Conservation (phyloP, 2,113 vertebrate species). For the Otus sunia region DNA sequence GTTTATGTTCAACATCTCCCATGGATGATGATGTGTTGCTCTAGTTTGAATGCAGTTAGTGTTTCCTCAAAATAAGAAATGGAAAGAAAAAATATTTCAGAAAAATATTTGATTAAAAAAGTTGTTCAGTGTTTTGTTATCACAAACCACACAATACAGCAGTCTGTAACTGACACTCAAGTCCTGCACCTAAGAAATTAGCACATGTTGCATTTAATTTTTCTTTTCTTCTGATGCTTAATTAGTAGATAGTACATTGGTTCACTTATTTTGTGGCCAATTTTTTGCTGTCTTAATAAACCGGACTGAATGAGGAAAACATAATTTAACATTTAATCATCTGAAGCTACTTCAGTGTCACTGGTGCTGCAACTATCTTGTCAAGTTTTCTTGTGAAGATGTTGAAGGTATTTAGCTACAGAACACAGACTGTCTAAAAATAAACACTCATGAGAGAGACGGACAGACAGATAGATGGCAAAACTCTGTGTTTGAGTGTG, state of each 20-base stretch:
- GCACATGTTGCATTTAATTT: constrained; percentile 1
- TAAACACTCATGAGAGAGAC: neutral
- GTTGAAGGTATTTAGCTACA: constrained; percentile 16
- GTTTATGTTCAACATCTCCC: neutral
- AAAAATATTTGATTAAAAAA: neutral
- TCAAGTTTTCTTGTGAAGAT: constrained; percentile 43
- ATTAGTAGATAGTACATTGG: constrained; percentile 52
- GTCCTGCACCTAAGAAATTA: constrained; percentile 35
- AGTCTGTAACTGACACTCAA: constrained; percentile 24
- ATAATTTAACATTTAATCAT: constrained; percentile 38
- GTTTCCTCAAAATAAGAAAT: neutral
- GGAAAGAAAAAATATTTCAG: neutral
- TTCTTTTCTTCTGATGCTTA: constrained; percentile 35
- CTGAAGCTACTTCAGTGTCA: constrained; percentile 18
- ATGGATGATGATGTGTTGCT: neutral
- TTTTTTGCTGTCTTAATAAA: constrained; percentile 65
- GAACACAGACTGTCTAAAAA: constrained; percentile 42
- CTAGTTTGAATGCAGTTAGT: neutral
- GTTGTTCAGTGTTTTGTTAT: neutral
- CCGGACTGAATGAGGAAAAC: constrained; percentile 22
- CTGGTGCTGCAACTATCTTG: neutral
- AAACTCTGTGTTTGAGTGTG: neutral
- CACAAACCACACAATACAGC: neutral
- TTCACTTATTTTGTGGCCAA: constrained; percentile 40
- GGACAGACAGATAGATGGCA: neutral